Evolutionary conservation across 1,140 invertebrate genomes (phyloP).

Genomic region (Drosophila santomea): DNA sequence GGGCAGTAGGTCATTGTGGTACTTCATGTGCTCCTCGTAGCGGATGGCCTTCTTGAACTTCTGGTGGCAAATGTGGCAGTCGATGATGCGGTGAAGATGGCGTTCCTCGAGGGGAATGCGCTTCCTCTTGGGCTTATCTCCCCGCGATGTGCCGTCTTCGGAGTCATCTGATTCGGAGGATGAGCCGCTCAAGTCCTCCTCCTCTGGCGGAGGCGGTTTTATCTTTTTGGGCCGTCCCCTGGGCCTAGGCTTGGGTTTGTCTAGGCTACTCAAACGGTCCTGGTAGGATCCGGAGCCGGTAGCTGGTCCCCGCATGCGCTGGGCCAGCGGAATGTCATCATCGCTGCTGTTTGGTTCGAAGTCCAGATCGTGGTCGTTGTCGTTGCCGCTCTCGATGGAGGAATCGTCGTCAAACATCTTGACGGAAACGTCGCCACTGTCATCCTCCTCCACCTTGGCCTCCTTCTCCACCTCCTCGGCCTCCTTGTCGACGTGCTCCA

Average conservation of each 20-base stretch:
- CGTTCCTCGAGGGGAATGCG: slow-evolving; percentile 67
- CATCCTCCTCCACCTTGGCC: slow-evolving; percentile 32
- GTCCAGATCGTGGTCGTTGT: slow-evolving; percentile 60
- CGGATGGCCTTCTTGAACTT: slow-evolving; percentile 80
- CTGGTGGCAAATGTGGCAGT: slow-evolving; percentile 81
- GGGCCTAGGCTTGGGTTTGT: slow-evolving; percentile 39
- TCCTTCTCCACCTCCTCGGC: slow-evolving; percentile 68
- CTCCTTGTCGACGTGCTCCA: slow-evolving; percentile 77
- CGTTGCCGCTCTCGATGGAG: slow-evolving; percentile 64
- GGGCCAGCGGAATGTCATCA: slow-evolving; percentile 73
- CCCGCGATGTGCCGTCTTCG: slow-evolving; percentile 28
- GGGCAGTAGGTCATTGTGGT: slow-evolving; percentile 79
- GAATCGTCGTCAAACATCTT: slow-evolving; percentile 63
- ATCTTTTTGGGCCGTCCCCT: slow-evolving; percentile 49
- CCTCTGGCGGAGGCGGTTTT: slow-evolving; percentile 22
- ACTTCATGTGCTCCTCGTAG: slow-evolving; percentile 81
- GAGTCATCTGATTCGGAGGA: slow-evolving; percentile 44
- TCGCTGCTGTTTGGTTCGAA: slow-evolving; percentile 76
- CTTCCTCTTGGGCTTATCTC: slow-evolving; percentile 69
- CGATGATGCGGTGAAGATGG: slow-evolving; percentile 73
- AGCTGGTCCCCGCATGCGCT: slow-evolving; percentile 50
- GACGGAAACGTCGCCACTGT: slow-evolving; percentile 12
- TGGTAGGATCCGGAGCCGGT: not conserved
- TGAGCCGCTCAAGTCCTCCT: slow-evolving; percentile 40
- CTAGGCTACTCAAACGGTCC: not conserved